These are phyloP conservation scores for Alcedo atthis DNA, from an alignment of 2,797 vertebrate genomes.

Conservation along the genomic window DNA sequence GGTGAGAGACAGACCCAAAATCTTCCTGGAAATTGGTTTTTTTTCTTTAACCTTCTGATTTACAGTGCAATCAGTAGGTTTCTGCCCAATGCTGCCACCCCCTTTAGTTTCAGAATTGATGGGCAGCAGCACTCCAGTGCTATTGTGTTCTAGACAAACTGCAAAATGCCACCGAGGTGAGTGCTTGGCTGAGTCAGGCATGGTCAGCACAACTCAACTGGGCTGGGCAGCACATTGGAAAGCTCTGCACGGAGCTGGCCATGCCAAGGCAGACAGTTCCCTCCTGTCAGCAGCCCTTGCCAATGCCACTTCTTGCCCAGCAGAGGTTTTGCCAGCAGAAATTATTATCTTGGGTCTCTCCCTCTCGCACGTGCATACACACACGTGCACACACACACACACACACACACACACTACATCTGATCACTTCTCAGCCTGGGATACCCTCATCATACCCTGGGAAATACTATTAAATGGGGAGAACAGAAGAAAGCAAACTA, in stretches of 20 bases:
- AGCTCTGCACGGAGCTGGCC: neutral
- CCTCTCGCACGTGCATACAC: neutral
- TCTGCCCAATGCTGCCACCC: conserved; percentile 47
- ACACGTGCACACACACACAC: fast-evolving
- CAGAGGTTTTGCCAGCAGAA: neutral
- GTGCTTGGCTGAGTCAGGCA: neutral
- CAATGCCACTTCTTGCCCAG: neutral
- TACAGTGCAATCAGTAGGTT: conserved; percentile 38
- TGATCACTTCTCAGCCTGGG: neutral
- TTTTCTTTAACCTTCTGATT: conserved; percentile 36
- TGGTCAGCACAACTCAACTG: neutral
- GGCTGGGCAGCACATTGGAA: neutral
- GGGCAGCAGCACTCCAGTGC: neutral
- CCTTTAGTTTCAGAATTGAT: conserved; percentile 39
- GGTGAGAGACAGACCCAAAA: neutral
- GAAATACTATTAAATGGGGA: conserved; percentile 11
- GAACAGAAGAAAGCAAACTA: neutral
- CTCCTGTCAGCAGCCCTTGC: neutral
- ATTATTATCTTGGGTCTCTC: neutral
- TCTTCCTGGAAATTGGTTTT: neutral
- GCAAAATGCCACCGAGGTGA: neutral
- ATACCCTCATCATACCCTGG: neutral
- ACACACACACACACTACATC: neutral
- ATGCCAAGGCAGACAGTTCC: neutral
- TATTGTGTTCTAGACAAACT: neutral